Conservation (phyloP, 2,888 invertebrate genomes). For the Dynastes maya region DNA sequence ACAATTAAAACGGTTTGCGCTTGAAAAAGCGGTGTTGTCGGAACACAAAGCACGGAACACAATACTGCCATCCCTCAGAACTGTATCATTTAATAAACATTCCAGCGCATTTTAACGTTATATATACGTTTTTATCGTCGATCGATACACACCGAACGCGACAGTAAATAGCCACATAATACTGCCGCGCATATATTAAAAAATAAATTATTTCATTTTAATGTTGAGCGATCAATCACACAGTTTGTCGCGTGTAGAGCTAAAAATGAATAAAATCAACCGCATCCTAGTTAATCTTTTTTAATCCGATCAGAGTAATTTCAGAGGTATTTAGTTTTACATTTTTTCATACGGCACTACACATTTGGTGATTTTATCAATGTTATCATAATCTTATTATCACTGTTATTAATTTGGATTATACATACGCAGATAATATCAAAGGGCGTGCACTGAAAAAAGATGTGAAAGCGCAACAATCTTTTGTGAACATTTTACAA, state of each 20-base stretch:
- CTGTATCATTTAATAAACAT: constrained; percentile 41
- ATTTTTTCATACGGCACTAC: no score
- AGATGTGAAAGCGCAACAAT: no score
- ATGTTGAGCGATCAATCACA: constrained; percentile 35
- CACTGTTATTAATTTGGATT: no score
- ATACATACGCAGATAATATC: no score
- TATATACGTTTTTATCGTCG: constrained; percentile 27
- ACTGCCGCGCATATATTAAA: constrained; percentile 35
- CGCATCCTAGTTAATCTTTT: background rate
- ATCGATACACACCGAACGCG: constrained; percentile 30
- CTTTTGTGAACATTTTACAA: no score
- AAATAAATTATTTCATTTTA: constrained; percentile 41
- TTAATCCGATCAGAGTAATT: constrained; percentile 2
- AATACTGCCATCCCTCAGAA: constrained; percentile 28
- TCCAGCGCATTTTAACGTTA: constrained; percentile 32
- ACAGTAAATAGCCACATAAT: constrained; percentile 21
- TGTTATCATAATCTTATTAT: background rate
- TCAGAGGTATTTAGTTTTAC: background rate
- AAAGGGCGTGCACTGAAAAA: no score
- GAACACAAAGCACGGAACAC: constrained; percentile 27
- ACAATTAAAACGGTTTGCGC: constrained; percentile 35
- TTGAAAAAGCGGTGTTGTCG: constrained; percentile 15
- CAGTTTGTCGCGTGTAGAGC: constrained; percentile 10
- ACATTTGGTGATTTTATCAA: background rate
- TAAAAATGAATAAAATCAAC: constrained; percentile 22